Percentiles rank a stretch among this genome's conserved stretches.
Evolutionary conservation across 2,113 vertebrate species (phyloP).

Genomic region (Semicossyphus pulcher): DNA sequence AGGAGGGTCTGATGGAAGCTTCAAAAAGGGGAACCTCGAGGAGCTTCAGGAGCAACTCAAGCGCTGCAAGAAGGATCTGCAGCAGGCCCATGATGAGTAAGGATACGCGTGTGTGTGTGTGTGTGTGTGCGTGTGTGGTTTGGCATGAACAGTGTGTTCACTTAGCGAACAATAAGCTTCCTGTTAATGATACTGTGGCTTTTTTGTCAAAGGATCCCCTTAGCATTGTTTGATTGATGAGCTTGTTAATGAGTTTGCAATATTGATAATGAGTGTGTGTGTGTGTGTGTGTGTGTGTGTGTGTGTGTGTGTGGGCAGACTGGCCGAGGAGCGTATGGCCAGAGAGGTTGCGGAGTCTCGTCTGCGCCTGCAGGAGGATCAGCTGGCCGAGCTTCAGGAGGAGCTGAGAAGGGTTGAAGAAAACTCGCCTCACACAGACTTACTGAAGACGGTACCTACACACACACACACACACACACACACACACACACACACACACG

Average conservation of each 20-base stretch:
- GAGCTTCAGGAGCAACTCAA: conserved; percentile 85
- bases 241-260: not conserved
- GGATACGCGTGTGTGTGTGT: conserved; percentile 38
- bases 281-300: conserved; percentile 32
- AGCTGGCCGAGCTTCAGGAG: conserved; percentile 84
- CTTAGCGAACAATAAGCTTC: conserved; percentile 11
- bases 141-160: not conserved
- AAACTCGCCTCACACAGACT: conserved; percentile 58
- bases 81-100: conserved; percentile 87
- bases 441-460: conserved; percentile 67
- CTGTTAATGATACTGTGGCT: conserved; percentile 6
- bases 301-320: conserved; percentile 60
- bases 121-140: conserved; percentile 3
- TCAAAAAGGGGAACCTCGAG: conserved; percentile 75
- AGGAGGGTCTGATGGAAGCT: conserved; percentile 36
- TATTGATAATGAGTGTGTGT: conserved; percentile 5
- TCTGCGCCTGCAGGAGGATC: conserved; percentile 82
- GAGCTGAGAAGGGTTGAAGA: conserved; percentile 84
- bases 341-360: conserved; percentile 76
- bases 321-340: conserved; percentile 71
- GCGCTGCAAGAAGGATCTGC: conserved; percentile 83
- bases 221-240: conserved; percentile 8
- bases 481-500: not conserved
- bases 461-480: not conserved
- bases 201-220: conserved; percentile 1